Base-by-base conservation (phyloP, 2,113 vertebrate genomes). In the Pelmatolapia mariae region DNA sequence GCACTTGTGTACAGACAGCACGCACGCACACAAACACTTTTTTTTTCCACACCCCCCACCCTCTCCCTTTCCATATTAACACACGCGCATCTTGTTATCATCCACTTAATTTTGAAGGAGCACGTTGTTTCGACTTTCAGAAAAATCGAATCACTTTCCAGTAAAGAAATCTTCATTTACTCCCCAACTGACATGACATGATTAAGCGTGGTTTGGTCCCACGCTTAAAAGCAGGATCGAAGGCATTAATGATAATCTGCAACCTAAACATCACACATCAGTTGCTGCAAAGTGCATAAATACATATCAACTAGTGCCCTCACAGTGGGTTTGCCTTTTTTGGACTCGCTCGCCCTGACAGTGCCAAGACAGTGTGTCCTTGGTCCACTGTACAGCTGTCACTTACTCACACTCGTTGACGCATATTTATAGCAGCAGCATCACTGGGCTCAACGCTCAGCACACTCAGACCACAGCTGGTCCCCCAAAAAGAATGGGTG, bases 381-480 rank as follows among this genome's bases (percentile, higher is more conserved):
- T 96, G 91, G 89, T 93, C 92, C 94, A 95, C 93, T 91, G 90
- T 96, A 96, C 96, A 96, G 96, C 96, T 97, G 96, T 96, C 96
- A 94, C 94, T 96, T 94, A 93, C 95, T 96, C 92, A 92, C 93
- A 90, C 93, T 94, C 88, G 86, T 89, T 94, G 92, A 94, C 90
- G 84, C 92, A 93, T 96, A 97, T 97, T 97, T 97, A 96, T 97
- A 97, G 96, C 93, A 95, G 91, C 91, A 93, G 92, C 96, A 96
- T 96, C 96, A 96, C 83, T 93, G 92, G 91, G 91, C 91, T 82
- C 83, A 89, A 91, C 94, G 59, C 90, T 92, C 82, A 63, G 91
- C 89, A 10, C 92, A 89, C 95, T 95, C 93, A 96, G 94, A 92
- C 95, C 96, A 97, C 96, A 97, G 96, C 96, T 97, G 96, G 96